Conservation (phyloP, 2,797 vertebrate genomes). For the Nyctibius grandis region DNA sequence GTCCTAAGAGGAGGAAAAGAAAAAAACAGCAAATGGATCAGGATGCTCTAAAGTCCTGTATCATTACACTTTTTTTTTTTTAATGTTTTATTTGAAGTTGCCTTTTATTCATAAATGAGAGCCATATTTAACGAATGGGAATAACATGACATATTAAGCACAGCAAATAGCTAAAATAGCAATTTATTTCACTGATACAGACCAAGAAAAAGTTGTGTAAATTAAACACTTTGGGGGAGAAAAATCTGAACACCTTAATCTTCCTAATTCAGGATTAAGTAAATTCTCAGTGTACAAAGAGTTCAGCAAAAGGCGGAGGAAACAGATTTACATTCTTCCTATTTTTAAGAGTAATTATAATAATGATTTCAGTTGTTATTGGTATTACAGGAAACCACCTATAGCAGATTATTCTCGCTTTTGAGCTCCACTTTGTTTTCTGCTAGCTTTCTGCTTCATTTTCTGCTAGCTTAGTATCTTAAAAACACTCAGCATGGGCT, state of each 20-base stretch:
- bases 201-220: background rate
- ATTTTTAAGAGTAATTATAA: background rate
- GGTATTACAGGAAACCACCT: background rate
- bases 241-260: background rate
- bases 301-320: background rate
- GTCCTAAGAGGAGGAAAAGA: constrained; percentile 76
- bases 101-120: background rate
- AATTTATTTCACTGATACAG: background rate
- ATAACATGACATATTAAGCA: background rate
- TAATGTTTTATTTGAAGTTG: background rate
- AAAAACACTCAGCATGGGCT: background rate
- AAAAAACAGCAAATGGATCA: constrained; percentile 9
- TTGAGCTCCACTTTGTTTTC: background rate
- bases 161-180: background rate
- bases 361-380: fast-evolving
- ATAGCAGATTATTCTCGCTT: background rate
- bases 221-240: background rate
- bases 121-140: background rate
- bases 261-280: background rate
- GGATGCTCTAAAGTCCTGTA: background rate
- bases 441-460: background rate
- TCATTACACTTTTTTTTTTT: background rate
- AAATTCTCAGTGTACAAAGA: background rate
- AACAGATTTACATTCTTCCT: background rate
- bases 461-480: background rate